Evolutionary conservation across 2,888 invertebrate genomes (phyloP).

Genomic region (Synanthedon vespiformis): DNA sequence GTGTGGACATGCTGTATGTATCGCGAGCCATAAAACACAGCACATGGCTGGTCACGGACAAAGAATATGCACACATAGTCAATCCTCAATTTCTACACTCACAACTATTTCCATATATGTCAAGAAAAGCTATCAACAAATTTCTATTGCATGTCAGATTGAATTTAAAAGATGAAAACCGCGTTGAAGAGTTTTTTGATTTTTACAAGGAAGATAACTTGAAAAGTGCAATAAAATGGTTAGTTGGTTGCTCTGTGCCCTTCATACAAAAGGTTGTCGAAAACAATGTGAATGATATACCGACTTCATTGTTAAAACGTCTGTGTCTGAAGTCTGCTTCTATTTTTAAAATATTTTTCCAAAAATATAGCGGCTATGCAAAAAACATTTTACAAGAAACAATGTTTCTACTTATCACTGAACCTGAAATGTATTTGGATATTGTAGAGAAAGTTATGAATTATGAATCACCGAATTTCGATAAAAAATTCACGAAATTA

Average conservation of each 20-base stretch:
- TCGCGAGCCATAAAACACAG: constrained; percentile 39
- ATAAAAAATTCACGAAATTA: constrained; percentile 23
- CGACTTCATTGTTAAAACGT: constrained; percentile 20
- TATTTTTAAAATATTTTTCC: constrained; percentile 17
- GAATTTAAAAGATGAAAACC: constrained; percentile 30
- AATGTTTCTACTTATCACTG: constrained; percentile 17
- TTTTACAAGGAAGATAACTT: constrained; percentile 22
- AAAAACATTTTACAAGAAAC: constrained; percentile 10
- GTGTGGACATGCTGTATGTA: constrained; percentile 39
- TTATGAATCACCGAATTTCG: constrained; percentile 15
- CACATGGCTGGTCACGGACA: constrained; percentile 40
- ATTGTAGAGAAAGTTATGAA: constrained; percentile 15
- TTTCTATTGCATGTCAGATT: constrained; percentile 36
- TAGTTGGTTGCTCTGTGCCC: constrained; percentile 33
- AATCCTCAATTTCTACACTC: constrained; percentile 38
- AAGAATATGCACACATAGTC: constrained; percentile 35
- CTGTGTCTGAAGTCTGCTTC: constrained; percentile 29
- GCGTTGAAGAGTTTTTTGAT: constrained; percentile 39
- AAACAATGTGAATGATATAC: constrained; percentile 14
- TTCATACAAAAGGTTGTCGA: constrained; percentile 28
- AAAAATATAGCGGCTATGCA: constrained; percentile 1
- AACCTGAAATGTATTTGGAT: constrained; percentile 25
- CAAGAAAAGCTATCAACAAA: constrained; percentile 33
- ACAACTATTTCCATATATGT: constrained; percentile 37
- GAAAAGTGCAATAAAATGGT: constrained; percentile 33